Evolutionary conservation across 2,888 invertebrate species (phyloP).

Genomic region (Hirudinaria manillensis): DNA sequence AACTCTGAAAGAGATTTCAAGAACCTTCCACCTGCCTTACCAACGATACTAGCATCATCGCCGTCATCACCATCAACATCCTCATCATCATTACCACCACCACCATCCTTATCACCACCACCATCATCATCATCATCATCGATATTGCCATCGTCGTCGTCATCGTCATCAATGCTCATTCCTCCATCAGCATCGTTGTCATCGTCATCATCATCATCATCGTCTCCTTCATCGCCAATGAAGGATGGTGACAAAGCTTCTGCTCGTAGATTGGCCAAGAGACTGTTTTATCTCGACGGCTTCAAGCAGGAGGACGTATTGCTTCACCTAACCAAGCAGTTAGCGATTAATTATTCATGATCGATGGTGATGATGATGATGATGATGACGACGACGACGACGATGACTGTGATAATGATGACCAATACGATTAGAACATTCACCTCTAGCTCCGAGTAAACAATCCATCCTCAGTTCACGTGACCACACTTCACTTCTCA

Average conservation of each 20-base stretch:
- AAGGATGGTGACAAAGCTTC: not conserved
- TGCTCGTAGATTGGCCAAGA: not conserved
- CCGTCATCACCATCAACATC: conserved; percentile 27
- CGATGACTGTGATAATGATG: too few relatives aligned
- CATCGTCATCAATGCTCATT: conserved; percentile 7
- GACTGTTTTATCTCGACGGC: not conserved
- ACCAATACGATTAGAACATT: too few relatives aligned
- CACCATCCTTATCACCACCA: conserved; percentile 12
- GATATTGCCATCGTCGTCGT: not conserved
- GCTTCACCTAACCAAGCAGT: not conserved
- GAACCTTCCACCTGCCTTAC: conserved; percentile 31
- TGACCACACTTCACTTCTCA: too few relatives aligned
- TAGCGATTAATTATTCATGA: not conserved
- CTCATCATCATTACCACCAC: conserved; percentile 18
- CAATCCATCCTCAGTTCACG: too few relatives aligned
- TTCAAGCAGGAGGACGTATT: conserved; percentile 2
- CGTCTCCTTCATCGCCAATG: not conserved
- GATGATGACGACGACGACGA: too few relatives aligned
- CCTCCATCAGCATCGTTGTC: conserved; percentile 9
- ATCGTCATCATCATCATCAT: conserved; percentile 2
- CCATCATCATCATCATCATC: conserved; percentile 2
- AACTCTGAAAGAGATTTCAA: conserved; percentile 25
- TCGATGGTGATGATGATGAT: too few relatives aligned
- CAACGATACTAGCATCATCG: conserved; percentile 29
- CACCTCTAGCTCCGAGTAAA: too few relatives aligned